Conservation (phyloP, 1,140 invertebrate species). For the Manduca sexta region DNA sequence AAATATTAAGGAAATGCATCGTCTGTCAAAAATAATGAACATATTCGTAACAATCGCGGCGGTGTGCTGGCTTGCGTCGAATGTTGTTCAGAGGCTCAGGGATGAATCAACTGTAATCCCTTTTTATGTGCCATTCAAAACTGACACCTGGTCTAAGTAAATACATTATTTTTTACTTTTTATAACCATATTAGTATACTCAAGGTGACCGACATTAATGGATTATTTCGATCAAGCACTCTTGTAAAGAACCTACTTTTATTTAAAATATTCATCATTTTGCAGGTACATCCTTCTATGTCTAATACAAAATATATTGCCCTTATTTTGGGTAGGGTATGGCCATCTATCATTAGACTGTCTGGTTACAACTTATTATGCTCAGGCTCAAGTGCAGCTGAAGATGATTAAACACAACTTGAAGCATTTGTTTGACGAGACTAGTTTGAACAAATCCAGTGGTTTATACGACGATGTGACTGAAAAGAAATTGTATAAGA, state of each 20-base stretch:
- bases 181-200: no score
- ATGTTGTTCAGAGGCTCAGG: constrained; percentile 3
- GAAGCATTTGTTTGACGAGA: constrained; percentile 16
- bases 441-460: background rate
- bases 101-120: constrained; percentile 1
- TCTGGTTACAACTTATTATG: constrained; percentile 14
- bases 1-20: constrained; percentile 5
- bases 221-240: no score
- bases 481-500: constrained; percentile 1
- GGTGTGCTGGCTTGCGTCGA: background rate
- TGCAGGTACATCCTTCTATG: constrained; percentile 9
- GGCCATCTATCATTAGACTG: constrained; percentile 17
- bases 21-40: background rate
- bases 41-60: background rate
- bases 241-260: no score
- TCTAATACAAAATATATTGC: constrained; percentile 1
- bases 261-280: no score
- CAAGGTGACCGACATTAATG: no score
- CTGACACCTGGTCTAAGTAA: constrained; percentile 11
- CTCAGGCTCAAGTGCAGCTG: constrained; percentile 15
- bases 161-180: background rate
- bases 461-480: constrained; percentile 6
- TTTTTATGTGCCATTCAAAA: constrained; percentile 9
- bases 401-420: constrained; percentile 25
- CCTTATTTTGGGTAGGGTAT: constrained; percentile 9